Evolutionary conservation across 2,113 vertebrate genomes (phyloP), one percentile per base, ranked within the genome.

Genomic region (Apeltes quadracus): DNA sequence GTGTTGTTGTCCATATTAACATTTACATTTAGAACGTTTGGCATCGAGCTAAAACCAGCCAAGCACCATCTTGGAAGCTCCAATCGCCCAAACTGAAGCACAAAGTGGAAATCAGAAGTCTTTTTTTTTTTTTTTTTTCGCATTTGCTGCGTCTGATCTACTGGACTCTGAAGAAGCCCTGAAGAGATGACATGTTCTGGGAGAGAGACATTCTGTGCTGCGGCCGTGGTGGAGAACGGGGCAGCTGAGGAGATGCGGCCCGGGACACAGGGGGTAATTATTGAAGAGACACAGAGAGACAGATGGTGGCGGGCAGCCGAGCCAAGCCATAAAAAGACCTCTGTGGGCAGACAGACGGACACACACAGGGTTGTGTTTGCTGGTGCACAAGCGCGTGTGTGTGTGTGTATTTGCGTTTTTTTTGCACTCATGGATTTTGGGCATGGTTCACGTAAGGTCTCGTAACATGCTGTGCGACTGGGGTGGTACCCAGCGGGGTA

Each of bases 281-380:
- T 87, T 84, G 79, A 7, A 6, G 72, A 34, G 58, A 67, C 81
- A 76, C 59, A 55, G 44, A 61, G 56, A 76, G 81, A 83, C 84
- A 87, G 79, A 81, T 83, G 87, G 80, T 58, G 50, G 50, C 64
- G 75, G 59, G 67, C 70, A 72, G 84, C 62, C 32, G 78, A 76
- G 85, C 79, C 83, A 61, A 78, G 86, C 84, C 83, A 74, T 85
- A 91, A 89, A 91, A 90, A 90, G 90, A 86, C 76, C 43, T 78
- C 75, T 89, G 91, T 84, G 91, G 88, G 78, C 84, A 87, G 88
- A 84, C 82, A 58, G 72, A 65, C 54, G 55, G 76, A 88, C 86
- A 87, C 71, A 80, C 39, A 53, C 75, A 67, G 51, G 68, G 43
- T 38, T 80, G 79, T 90, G 67, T 89, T 84, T 77, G 70, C n/a